These are phyloP conservation scores for Lycaon pictus DNA, from an alignment of 2,113 vertebrate genomes.

Conservation along the genomic window DNA sequence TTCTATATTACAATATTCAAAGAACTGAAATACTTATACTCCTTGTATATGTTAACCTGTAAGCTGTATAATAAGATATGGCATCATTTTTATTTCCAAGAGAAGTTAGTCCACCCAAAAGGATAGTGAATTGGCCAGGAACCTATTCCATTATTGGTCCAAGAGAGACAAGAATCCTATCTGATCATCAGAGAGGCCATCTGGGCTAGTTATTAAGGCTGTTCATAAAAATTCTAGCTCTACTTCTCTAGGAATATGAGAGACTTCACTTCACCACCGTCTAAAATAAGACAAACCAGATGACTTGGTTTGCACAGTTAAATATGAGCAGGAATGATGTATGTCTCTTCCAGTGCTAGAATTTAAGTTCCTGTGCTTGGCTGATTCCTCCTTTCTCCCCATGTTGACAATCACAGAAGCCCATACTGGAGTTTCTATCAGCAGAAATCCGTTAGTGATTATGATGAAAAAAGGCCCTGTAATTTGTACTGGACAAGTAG, in stretches of 20 bases:
- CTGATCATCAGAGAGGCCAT: background rate
- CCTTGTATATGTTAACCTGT: background rate
- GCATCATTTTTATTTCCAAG: background rate
- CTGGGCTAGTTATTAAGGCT: background rate
- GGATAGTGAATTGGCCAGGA: background rate
- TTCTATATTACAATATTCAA: slow-evolving; percentile 3
- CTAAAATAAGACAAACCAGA: background rate
- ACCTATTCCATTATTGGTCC: background rate
- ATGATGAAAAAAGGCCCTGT: background rate
- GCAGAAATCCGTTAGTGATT: background rate
- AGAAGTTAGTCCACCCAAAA: background rate
- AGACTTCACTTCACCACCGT: background rate
- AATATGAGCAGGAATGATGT: background rate
- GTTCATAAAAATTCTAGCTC: background rate
- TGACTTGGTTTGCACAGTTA: background rate
- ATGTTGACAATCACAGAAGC: background rate
- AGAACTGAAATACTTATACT: background rate
- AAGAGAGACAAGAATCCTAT: background rate
- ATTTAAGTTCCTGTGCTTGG: background rate
- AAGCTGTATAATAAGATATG: background rate
- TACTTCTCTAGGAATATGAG: background rate
- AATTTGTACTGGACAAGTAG: background rate
- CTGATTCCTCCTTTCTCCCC: background rate
- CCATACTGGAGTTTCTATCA: background rate
- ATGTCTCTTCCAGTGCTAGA: background rate